A percentile compares a stretch with the other conserved stretches of the same genome.
Conservation (phyloP, 1,140 invertebrate genomes). For the Neodiprion lecontei region DNA sequence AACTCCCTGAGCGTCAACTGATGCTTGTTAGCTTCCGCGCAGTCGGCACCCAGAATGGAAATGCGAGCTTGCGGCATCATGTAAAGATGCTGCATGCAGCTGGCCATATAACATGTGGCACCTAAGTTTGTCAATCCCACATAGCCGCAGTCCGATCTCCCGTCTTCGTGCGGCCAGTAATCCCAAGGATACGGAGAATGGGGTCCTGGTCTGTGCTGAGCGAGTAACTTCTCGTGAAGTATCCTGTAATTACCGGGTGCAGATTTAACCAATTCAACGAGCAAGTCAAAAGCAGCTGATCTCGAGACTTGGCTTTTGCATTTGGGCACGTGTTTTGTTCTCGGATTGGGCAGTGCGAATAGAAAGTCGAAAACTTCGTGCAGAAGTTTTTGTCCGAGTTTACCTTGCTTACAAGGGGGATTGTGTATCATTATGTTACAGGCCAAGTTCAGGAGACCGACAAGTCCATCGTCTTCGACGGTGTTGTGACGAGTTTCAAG, state of each 20-base stretch:
- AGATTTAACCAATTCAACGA: conserved; percentile 86
- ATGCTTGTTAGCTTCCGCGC: conserved; percentile 75
- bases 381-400: conserved; percentile 77
- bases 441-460: conserved; percentile 86
- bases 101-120: conserved; percentile 97
- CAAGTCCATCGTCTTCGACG: conserved; percentile 88
- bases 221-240: conserved; percentile 81
- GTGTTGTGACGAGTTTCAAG: conserved; percentile 82
- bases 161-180: conserved; percentile 96
- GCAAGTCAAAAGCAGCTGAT: conserved; percentile 87
- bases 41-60: conserved; percentile 78
- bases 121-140: conserved; percentile 94
- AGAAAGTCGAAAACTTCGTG: conserved; percentile 84
- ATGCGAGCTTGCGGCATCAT: conserved; percentile 93
- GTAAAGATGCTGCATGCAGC: conserved; percentile 94
- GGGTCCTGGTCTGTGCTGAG: conserved; percentile 85
- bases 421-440: conserved; percentile 89
- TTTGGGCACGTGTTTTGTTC: conserved; percentile 85
- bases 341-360: conserved; percentile 87
- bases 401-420: conserved; percentile 82
- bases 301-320: conserved; percentile 90
- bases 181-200: conserved; percentile 93
- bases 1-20: conserved; percentile 84
- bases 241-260: conserved; percentile 86
- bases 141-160: conserved; percentile 90